Evolutionary conservation across 2,888 invertebrate species (phyloP), one percentile per base, ranked within the genome.

Genomic region (Epicampocera succincta): DNA sequence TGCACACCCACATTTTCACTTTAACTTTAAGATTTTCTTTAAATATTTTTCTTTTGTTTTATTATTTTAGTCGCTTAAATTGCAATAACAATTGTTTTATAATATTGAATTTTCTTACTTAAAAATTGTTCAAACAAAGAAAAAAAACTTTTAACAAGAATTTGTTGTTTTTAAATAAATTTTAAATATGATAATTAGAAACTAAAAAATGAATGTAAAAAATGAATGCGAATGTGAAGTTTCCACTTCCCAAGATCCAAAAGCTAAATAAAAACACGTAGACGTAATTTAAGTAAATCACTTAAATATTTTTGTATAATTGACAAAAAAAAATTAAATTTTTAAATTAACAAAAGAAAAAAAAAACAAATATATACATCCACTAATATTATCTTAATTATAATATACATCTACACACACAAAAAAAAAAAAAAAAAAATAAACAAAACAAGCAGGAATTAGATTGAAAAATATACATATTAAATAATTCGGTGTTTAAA

Each of bases 251-350:
- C n/a, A 50, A 33, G 38, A 13, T 11, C 13, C 11, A 44, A 44
- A 5, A n/a, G 13, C 11, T 5, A 46, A 15, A 40, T 29, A 73
- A 54, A 40, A 50, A 48, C 40, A 21, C 11, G 0, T 12, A 56
- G 48, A 58, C 38, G 46, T 82, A 71, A 56, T 72, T 72, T 68
- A 80, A 80, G 69, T 40, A 72, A 80, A 60, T 56, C 68, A 56
- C 68, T 68, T 77, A 73, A 81, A 81, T 77, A 77, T 72, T 80
- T 80, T 80, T 80, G 65, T 75, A 80, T 71, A 61, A 75, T 80
- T 50, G 48, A 71, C 52, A 38, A 66, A 56, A 38, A 66, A 56
- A 65, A 54, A 61, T n/a, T 38, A 50, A 63, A 65, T 3, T 65
- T 68, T 42, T 60, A 15, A 72, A 66, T 60, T 54, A 76, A 73